A percentile compares a stretch with the other conserved stretches of the same genome.
phyloP scores from a whole-genome alignment of 2,888 invertebrate genomes.

The Leucoma salicis region DNA sequence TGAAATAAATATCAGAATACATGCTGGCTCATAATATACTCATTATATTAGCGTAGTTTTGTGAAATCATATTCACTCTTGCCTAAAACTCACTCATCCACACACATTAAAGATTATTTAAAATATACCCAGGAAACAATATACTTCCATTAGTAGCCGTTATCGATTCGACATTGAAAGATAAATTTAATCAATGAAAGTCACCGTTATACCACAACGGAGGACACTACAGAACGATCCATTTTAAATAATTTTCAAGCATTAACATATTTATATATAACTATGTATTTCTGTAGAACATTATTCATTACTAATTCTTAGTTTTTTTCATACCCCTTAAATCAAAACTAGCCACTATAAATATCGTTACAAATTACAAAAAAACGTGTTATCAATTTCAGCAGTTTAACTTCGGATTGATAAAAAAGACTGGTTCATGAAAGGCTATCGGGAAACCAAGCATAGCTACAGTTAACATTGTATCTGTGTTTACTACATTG shows the following conservation, averaged over 20 bases:
- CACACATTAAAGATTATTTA: not conserved
- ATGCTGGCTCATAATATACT: no score
- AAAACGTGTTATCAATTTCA: no score
- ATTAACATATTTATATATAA: not conserved
- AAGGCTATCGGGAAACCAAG: conserved; percentile 15
- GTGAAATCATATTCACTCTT: not conserved
- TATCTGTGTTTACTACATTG: conserved; percentile 20
- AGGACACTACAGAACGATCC: conserved; percentile 18
- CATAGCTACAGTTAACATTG: conserved; percentile 15
- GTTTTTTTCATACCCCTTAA: no score
- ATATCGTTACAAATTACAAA: not conserved
- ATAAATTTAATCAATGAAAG: conserved; percentile 54
- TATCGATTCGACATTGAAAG: conserved; percentile 60
- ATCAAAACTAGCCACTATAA: not conserved
- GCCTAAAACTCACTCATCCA: not conserved
- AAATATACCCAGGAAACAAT: conserved; percentile 7
- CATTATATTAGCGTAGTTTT: no score
- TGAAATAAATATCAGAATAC: no score
- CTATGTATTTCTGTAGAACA: no score
- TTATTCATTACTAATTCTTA: no score
- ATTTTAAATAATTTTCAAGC: conserved; percentile 18
- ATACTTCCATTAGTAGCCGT: conserved; percentile 11
- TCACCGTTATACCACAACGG: conserved; percentile 27
- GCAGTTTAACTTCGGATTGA: no score
- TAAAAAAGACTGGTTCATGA: conserved; percentile 4